Base-by-base conservation (phyloP, 2,888 invertebrate genomes). In the Prostheceraeus crozeri region DNA sequence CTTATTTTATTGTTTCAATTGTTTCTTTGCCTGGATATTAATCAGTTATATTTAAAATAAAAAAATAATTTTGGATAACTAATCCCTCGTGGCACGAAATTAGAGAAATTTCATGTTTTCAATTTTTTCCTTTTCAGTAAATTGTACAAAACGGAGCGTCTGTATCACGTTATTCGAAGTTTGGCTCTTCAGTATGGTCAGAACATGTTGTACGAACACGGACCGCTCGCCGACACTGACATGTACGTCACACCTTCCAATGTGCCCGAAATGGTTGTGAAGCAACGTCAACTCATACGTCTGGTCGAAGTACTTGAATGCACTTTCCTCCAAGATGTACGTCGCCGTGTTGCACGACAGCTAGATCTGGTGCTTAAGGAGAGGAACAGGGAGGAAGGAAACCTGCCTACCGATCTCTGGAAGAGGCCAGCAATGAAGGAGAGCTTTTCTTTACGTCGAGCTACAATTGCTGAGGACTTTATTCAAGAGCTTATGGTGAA, bases 331-430 rank as follows among this genome's bases (percentile, higher is more conserved):
- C 65, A 58, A 16, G 72, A 74, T 53, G 64, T 73, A 11, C 55
- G 70, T 19, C 72, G 72, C 65, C 68, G 70, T 59, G 59, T 75
- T 35, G 64, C 67, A 30, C 67, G 67, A 60, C 74, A 75, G 61
- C 52, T 72, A 21, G 71, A 71, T 19, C 60, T 75, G 53, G 73
- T 71, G 11, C 57, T 73, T 16, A 68, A 74, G 4, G 76, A 76
- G 64, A 62, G 74, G 45, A 67, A 68, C 1, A 46, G 75, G 8
- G 75, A 74, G 57, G 75, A 76, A 59, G 69, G 68, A n/a, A 70
- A 70, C n/a, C 64, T 74, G 54, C 72, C 76, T 0, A 73, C 73
- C n/a, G 76, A 76, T 63, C 67, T 76, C 25, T 76, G 76, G 76
- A 75, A 75, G 62, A 68, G 67, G 64, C 69, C 72, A 16, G 75